These are phyloP conservation scores for Propsilocerus akamusi DNA, from an alignment of 1,140 invertebrate genomes.

Conservation along the genomic window DNA sequence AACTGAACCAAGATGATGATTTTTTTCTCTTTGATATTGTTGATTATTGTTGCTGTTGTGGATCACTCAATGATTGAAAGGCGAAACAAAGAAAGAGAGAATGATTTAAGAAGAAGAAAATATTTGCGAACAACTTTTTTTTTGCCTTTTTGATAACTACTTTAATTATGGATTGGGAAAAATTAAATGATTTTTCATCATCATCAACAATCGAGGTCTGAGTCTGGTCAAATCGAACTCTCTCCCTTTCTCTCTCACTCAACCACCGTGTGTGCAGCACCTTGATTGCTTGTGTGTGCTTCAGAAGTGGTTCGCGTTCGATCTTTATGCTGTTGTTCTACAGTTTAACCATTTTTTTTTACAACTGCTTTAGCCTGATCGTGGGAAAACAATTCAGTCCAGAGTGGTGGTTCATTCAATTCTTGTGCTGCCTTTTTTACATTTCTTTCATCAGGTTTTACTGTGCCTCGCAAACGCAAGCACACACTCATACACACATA, in stretches of 20 bases:
- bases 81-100: too few species aligned
- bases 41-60: too few species aligned
- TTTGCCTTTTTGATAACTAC: conserved; percentile 3
- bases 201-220: too few species aligned
- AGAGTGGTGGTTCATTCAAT: not conserved
- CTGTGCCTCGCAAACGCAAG: not conserved
- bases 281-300: not conserved
- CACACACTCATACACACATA: not conserved
- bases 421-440: not conserved
- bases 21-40: not conserved
- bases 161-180: conserved; percentile 4
- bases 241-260: not conserved
- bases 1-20: not conserved
- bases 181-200: not conserved
- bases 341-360: not conserved
- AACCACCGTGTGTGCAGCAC: not conserved
- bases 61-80: too few species aligned
- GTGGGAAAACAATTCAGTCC: conserved; percentile 3
- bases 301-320: not conserved
- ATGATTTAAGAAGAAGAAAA: too few species aligned
- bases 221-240: too few species aligned
- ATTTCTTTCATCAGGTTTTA: conserved; percentile 4
- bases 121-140: too few species aligned
- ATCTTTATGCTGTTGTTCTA: conserved; percentile 1
- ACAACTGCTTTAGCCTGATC: not conserved